Evolutionary conservation across 2,113 vertebrate species (phyloP).

Genomic region (Lepus americanus): DNA sequence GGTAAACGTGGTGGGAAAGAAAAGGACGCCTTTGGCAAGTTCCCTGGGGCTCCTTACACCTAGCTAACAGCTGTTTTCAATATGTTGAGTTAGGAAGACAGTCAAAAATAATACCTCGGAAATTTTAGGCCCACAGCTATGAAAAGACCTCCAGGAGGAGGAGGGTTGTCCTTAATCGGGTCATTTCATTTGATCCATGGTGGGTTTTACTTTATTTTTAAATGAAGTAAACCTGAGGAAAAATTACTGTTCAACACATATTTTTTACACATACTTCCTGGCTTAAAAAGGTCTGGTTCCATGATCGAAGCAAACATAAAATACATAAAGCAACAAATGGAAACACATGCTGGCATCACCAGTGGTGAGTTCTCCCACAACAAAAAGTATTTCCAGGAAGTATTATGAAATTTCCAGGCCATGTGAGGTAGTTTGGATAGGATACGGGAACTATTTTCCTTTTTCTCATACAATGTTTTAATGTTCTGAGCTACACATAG

Average conservation of each 20-base stretch:
- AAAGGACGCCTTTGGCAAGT: conserved; percentile 71
- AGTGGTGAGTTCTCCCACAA: conserved; percentile 4
- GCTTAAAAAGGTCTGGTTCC: conserved; percentile 74
- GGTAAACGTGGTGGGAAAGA: not conserved
- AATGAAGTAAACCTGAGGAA: conserved; percentile 83
- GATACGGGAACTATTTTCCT: not conserved
- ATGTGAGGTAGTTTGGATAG: not conserved
- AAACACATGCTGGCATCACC: conserved; percentile 52
- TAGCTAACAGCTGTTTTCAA: conserved; percentile 86
- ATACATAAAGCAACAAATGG: conserved; percentile 72
- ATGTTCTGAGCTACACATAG: conserved; percentile 25
- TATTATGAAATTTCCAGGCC: conserved; percentile 37
- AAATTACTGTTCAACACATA: conserved; percentile 72
- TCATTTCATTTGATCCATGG: conserved; percentile 85
- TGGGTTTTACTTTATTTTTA: conserved; percentile 80
- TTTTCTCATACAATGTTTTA: conserved; percentile 23
- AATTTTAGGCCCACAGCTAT: conserved; percentile 82
- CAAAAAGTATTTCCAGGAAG: conserved; percentile 58
- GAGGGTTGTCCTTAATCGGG: conserved; percentile 80
- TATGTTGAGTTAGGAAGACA: conserved; percentile 87
- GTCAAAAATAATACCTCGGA: conserved; percentile 84
- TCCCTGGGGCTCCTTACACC: conserved; percentile 8
- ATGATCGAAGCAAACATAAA: conserved; percentile 77
- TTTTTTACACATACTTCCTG: conserved; percentile 77
- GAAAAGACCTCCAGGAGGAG: conserved; percentile 84